Conservation (phyloP, 2,797 vertebrate genomes). For the Sciurus carolinensis region DNA sequence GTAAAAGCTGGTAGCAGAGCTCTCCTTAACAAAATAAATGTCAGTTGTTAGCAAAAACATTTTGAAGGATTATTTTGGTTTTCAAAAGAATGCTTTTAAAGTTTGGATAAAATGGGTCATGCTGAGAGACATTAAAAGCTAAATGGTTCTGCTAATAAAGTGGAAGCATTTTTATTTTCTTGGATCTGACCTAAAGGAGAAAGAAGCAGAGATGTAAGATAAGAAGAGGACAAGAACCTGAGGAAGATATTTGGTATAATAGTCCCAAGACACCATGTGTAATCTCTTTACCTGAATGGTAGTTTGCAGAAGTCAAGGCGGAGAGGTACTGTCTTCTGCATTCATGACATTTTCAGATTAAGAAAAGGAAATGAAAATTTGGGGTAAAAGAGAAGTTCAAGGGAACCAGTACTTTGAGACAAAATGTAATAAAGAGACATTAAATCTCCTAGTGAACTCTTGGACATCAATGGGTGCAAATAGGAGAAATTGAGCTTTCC, state of each 20-base stretch:
- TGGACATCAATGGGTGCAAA: not conserved
- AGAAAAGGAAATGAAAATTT: not conserved
- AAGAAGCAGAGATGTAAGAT: not conserved
- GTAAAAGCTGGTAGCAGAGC: not conserved
- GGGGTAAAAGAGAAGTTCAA: not conserved
- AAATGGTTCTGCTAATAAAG: not conserved
- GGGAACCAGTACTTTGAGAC: not conserved
- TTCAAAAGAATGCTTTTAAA: not conserved
- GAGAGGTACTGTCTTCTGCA: not conserved
- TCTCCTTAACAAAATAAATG: slow-evolving; percentile 35
- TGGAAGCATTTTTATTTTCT: not conserved
- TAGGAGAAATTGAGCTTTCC: not conserved
- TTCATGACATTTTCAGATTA: not conserved
- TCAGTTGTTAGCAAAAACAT: not conserved
- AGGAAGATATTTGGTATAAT: not conserved
- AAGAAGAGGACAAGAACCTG: not conserved
- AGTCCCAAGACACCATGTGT: not conserved
- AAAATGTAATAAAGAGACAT: not conserved
- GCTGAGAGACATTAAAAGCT: not conserved
- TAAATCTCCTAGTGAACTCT: not conserved
- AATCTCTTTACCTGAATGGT: not conserved
- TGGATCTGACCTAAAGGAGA: not conserved
- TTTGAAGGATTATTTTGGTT: slow-evolving; percentile 1
- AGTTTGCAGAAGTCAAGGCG: not conserved
- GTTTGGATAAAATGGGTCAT: not conserved